A percentile compares a stretch with the other conserved stretches of the same genome.
Evolutionary conservation across 92 coral and sea anemone species (phyloP).

Genomic region (Pocillopora grandis): DNA sequence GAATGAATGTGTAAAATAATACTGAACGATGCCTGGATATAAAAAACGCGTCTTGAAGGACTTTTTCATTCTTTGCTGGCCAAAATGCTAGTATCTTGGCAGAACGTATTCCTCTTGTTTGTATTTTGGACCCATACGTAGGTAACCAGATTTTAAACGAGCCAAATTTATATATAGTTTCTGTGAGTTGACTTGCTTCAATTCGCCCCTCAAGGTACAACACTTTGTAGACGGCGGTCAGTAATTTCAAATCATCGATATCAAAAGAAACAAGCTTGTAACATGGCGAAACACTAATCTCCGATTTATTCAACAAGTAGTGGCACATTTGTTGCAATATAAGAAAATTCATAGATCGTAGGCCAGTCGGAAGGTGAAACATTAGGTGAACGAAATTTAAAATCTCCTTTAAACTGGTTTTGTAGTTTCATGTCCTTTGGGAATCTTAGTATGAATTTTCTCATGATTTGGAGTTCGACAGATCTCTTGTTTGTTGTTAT

Average conservation of each 20-base stretch:
- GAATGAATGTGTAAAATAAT: slow-evolving; percentile 44
- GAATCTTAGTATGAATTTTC: too few relatives aligned
- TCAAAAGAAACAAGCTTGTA: slow-evolving; percentile 36
- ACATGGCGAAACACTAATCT: slow-evolving; percentile 15
- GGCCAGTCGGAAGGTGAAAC: too few relatives aligned
- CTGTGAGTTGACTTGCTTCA: slow-evolving; percentile 2
- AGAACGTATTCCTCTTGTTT: slow-evolving; percentile 64
- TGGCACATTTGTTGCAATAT: too few relatives aligned
- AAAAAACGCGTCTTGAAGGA: slow-evolving; percentile 48
- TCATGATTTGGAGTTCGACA: too few relatives aligned
- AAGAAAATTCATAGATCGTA: too few relatives aligned
- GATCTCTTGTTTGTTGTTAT: too few relatives aligned
- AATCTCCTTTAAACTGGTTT: too few relatives aligned
- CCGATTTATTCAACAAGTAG: slow-evolving; percentile 28
- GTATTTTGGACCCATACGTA: slow-evolving; percentile 63
- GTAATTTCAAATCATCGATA: slow-evolving; percentile 33
- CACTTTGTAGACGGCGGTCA: slow-evolving; percentile 32
- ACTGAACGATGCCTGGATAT: slow-evolving; percentile 48
- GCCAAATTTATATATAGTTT: slow-evolving; percentile 57
- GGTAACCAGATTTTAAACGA: slow-evolving; percentile 43
- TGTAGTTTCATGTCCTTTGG: too few relatives aligned
- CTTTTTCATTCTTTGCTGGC: slow-evolving; percentile 56
- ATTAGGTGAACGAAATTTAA: too few relatives aligned
- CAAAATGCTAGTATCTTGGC: slow-evolving; percentile 62
- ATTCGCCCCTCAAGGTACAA: slow-evolving; percentile 40